Percentiles rank a stretch among this genome's conserved stretches.
phyloP scores from a whole-genome alignment of 2,113 vertebrate species.

The Rutilus rutilus region DNA sequence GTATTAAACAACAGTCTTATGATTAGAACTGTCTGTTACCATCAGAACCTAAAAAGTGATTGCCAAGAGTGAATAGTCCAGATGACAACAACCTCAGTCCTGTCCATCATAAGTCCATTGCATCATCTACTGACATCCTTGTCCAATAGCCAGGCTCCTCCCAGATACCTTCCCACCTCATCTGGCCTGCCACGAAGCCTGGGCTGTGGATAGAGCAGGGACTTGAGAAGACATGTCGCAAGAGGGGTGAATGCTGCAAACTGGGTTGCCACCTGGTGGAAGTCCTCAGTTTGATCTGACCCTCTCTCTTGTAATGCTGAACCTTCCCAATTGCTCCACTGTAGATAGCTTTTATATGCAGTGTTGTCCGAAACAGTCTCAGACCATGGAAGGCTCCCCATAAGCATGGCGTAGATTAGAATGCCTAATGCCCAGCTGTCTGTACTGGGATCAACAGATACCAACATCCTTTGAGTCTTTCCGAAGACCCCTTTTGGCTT shows the following conservation, averaged over 20 bases:
- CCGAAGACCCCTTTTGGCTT: conserved; percentile 32
- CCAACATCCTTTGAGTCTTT: conserved; percentile 60
- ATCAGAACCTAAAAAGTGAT: not conserved
- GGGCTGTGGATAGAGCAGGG: conserved; percentile 77
- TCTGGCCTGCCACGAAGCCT: conserved; percentile 71
- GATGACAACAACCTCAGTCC: not conserved
- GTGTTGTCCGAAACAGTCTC: conserved; percentile 73
- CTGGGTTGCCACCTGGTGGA: conserved; percentile 56
- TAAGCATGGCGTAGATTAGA: conserved; percentile 83
- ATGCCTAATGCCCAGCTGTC: conserved; percentile 88
- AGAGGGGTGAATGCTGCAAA: conserved; percentile 75
- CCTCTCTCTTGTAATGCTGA: conserved; percentile 27
- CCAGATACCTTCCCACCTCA: conserved; percentile 70
- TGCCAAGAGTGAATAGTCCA: not conserved
- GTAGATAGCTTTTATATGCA: conserved; percentile 74
- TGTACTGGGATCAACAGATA: conserved; percentile 74
- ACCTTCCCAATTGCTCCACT: conserved; percentile 73
- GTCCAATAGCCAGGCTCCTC: conserved; percentile 66
- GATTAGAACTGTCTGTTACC: not conserved
- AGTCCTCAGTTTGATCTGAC: conserved; percentile 38
- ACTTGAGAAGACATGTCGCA: conserved; percentile 74
- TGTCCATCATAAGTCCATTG: conserved; percentile 56
- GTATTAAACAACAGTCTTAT: not conserved
- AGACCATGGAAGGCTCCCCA: conserved; percentile 82
- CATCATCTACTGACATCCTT: conserved; percentile 43